A percentile compares a stretch with the other conserved stretches of the same genome.
These are phyloP conservation scores for Onchidella celtica DNA, from an alignment of 2,888 invertebrate species.

Conservation along the genomic window DNA sequence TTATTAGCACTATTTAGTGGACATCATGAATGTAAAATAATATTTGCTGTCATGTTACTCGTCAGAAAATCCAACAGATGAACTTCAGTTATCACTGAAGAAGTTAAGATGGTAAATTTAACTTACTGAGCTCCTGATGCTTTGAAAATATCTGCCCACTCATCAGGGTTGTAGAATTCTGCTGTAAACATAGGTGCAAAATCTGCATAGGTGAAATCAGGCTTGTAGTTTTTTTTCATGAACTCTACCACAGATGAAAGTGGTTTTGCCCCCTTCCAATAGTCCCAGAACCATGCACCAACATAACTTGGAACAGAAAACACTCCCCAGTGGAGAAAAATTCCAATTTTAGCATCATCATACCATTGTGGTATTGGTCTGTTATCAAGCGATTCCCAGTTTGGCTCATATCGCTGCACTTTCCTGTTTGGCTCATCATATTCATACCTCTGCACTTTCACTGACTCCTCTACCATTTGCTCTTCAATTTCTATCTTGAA, in stretches of 20 bases:
- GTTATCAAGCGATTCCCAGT: conserved; percentile 80
- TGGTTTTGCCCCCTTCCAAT: conserved; percentile 60
- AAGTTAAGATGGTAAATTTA: too few species aligned
- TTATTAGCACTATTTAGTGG: too few species aligned
- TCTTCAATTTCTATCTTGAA: too few species aligned
- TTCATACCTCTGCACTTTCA: too few species aligned
- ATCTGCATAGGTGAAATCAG: conserved; percentile 93
- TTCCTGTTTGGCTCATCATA: too few species aligned
- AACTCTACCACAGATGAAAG: conserved; percentile 81
- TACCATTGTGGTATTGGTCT: conserved; percentile 80
- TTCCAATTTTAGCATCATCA: conserved; percentile 81
- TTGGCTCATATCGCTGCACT: conserved; percentile 58
- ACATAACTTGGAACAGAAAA: conserved; percentile 84
- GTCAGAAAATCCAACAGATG: too few species aligned
- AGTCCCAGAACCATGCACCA: conserved; percentile 82
- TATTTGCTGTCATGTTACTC: too few species aligned
- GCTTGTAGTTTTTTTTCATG: conserved; percentile 91
- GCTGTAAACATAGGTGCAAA: conserved; percentile 92
- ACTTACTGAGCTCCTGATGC: conserved; percentile 90
- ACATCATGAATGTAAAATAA: too few species aligned
- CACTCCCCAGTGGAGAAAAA: conserved; percentile 81
- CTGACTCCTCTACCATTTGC: too few species aligned
- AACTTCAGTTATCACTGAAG: too few species aligned
- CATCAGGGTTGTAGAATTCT: conserved; percentile 91
- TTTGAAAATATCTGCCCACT: conserved; percentile 91